A percentile compares a stretch with the other conserved stretches of the same genome.
Conservation (phyloP, 2,888 invertebrate genomes). For the Dione juno region DNA sequence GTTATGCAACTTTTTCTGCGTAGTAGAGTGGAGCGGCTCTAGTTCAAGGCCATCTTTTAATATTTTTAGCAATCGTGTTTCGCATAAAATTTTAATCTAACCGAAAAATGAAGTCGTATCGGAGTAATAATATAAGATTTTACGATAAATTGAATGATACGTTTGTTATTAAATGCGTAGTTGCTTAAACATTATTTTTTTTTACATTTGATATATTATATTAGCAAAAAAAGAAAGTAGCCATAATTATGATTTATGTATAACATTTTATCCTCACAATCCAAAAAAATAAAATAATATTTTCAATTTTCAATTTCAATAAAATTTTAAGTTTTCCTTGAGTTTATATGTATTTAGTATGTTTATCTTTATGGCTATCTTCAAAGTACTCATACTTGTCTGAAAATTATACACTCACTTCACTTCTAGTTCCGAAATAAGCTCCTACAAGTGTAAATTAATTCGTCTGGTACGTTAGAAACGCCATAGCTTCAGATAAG, state of each 20-base stretch:
- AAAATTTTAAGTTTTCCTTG: too few species aligned
- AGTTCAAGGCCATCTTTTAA: slow-evolving; percentile 15
- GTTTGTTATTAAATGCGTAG: slow-evolving; percentile 7
- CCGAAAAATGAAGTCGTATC: slow-evolving; percentile 12
- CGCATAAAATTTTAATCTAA: slow-evolving; percentile 13
- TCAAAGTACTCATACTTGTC: too few species aligned
- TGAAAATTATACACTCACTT: too few species aligned
- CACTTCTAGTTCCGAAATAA: too few species aligned
- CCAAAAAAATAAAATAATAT: too few species aligned
- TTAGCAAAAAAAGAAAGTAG: background rate
- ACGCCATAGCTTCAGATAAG: too few species aligned
- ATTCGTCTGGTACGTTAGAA: too few species aligned
- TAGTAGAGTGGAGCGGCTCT: slow-evolving; percentile 10
- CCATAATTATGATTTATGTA: background rate
- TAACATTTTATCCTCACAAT: background rate
- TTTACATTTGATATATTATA: background rate
- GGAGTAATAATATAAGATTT: slow-evolving; percentile 9
- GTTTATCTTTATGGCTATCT: too few species aligned
- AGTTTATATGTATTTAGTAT: too few species aligned
- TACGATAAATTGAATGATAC: slow-evolving; percentile 5
- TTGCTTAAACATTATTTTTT: background rate
- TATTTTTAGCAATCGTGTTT: slow-evolving; percentile 10
- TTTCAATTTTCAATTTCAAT: too few species aligned
- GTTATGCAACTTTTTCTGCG: slow-evolving; percentile 20
- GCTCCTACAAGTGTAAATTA: too few species aligned